Percentiles rank a stretch among this genome's conserved stretches.
Evolutionary conservation across 2,888 invertebrate species (phyloP).

Genomic region (Perdita meconis): DNA sequence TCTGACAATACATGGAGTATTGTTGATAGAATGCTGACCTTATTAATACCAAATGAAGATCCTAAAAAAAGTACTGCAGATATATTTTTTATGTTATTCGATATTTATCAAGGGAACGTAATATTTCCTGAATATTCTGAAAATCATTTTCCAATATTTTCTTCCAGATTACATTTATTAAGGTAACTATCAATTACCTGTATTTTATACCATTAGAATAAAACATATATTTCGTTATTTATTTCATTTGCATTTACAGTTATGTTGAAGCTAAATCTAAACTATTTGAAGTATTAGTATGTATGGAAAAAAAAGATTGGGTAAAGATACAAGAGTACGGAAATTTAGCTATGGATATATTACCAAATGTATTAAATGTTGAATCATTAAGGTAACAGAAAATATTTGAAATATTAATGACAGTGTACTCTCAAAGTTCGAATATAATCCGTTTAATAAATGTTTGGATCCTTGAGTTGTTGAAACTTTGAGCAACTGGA

Average conservation of each 20-base stretch:
- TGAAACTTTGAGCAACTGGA: too few species aligned
- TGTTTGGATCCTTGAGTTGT: too few species aligned
- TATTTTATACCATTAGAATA: not conserved
- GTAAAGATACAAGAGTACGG: slow-evolving; percentile 67
- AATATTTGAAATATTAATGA: too few species aligned
- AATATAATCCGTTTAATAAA: too few species aligned
- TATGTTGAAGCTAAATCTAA: slow-evolving; percentile 71
- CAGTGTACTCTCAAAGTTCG: too few species aligned
- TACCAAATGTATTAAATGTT: slow-evolving; percentile 46
- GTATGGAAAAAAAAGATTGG: slow-evolving; percentile 76
- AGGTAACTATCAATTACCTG: slow-evolving; percentile 59
- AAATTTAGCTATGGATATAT: slow-evolving; percentile 65
- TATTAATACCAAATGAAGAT: slow-evolving; percentile 76
- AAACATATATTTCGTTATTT: not conserved
- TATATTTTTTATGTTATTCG: slow-evolving; percentile 69
- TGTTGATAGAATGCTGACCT: slow-evolving; percentile 74
- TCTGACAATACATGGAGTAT: slow-evolving; percentile 63
- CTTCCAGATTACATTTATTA: slow-evolving; percentile 70
- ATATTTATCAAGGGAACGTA: slow-evolving; percentile 71
- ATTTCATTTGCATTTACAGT: slow-evolving; percentile 57
- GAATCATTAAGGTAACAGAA: slow-evolving; percentile 51
- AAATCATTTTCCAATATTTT: slow-evolving; percentile 77
- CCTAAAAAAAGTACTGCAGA: slow-evolving; percentile 70
- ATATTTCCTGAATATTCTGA: slow-evolving; percentile 68
- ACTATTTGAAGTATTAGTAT: slow-evolving; percentile 53